Evolutionary conservation across 2,797 vertebrate genomes (phyloP), one percentile per base, ranked within the genome.

Genomic region (Silurus lanzhouensis): DNA sequence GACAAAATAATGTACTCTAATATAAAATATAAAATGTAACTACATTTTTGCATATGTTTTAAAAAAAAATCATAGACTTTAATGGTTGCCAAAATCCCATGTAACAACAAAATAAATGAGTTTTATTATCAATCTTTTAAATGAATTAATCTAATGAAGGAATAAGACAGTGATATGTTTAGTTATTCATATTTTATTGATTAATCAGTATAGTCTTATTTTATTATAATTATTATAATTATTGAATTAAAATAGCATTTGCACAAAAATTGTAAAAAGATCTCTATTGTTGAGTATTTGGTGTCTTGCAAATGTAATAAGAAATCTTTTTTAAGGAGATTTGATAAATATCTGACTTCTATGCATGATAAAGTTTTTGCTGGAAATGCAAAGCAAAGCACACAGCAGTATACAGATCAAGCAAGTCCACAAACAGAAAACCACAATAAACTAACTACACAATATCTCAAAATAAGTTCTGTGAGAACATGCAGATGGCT

Each of bases 311-410:
- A 25, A 25, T 70, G 17, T 1, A 19, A 70, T 38, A 67, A 14
- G 13, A 70, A 72, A 48, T 72, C 70, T 6, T 46, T 72, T 48
- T 48, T 20, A 22, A 15, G 1, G 38, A 38, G 66, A 46, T 10
- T 70, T 38, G 38, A 38, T 38, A 38, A 19, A 22, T 20, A 48
- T n/a, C 8, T 13, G 7, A 25, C 8, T 13, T 67, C 10, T 31
- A n/a, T 63, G 38, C 66, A 17, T 9, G 44, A 80, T 67, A 25
- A 74, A 1, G 0, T 0, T 22, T 27, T 14, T 64, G 44, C n/a
- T 71, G 22, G 57, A 80, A 44, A 72, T n/a, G 77, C 84, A 81
- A 70, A 27, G 61, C 83, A 76, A 38, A 83, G 55, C 68, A 77
- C 22, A 25, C 5, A 70, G 31, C 38, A n/a, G 12, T 48, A 14